These are phyloP conservation scores for Pemphigus obesinymphae DNA, from an alignment of 1,140 invertebrate genomes.

Conservation along the genomic window DNA sequence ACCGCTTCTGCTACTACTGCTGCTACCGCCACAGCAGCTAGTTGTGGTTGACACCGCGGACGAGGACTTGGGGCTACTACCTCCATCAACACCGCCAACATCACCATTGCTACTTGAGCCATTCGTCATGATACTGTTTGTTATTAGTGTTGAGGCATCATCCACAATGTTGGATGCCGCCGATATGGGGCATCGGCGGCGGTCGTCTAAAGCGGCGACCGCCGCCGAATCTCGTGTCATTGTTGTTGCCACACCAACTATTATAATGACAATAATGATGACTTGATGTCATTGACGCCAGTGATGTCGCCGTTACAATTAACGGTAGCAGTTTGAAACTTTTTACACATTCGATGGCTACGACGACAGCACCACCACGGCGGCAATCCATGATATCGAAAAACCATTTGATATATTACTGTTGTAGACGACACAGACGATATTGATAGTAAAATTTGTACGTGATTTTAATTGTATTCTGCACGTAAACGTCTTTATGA, in stretches of 20 bases:
- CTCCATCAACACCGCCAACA: background rate
- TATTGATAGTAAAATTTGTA: background rate
- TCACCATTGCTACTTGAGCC: background rate
- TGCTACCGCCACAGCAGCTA: background rate
- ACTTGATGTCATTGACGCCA: background rate
- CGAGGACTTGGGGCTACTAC: background rate
- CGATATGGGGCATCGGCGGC: slow-evolving; percentile 5
- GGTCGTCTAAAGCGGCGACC: slow-evolving; percentile 5
- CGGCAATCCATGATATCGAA: background rate
- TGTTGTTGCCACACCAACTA: background rate
- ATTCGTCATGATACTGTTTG: background rate
- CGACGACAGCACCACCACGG: background rate
- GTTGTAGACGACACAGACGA: no score
- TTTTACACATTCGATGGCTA: background rate
- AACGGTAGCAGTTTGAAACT: background rate
- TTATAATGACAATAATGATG: background rate
- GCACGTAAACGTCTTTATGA: background rate
- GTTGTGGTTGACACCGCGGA: background rate
- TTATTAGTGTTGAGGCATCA: background rate
- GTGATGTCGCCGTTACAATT: background rate
- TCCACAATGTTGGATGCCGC: background rate
- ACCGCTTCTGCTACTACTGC: background rate
- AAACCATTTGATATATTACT: slow-evolving; percentile 7
- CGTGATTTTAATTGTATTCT: background rate
- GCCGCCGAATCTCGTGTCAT: slow-evolving; percentile 26